Evolutionary conservation across 1,140 invertebrate species (phyloP), one percentile per base, ranked within the genome.

Genomic region (Macrostomum lignano): DNA sequence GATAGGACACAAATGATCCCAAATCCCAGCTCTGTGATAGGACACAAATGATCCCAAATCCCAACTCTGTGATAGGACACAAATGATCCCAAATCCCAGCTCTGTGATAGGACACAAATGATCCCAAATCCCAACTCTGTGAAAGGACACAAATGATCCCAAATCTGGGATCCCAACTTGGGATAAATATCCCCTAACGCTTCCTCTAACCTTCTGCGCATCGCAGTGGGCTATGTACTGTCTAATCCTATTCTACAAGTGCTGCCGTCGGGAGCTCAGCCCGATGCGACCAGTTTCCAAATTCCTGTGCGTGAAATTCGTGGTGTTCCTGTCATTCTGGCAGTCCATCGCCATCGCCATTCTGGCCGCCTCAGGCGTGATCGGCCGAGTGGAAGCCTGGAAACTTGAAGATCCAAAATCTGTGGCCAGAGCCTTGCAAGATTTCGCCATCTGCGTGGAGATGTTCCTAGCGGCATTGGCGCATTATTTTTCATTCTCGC

Each of bases 291-390:
- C 82, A 5, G 65, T 93, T 41, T 73, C 74, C 36, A 91, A 93
- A 58, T 91, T 91, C 60, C 60, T 91, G n/a, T 91, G 82, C 52
- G 86, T 93, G 38, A 93, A 93, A 65, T 74, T 77, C 46, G 82
- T 93, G 34, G 77, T 93, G 9, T 93, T 93, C 61, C 79, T 88
- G 46, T 86, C 81, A 34, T 93, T 93, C 60, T 88, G 86, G 79
- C 82, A 91, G 70, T 72, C 74, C 35, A 73, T 86, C 17, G 52
- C 81, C 10, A 78, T 91, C 36, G 71, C 75, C 43, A 65, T 77
- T 39, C 59, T 86, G 41, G 75, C 76, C 1, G 74, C 76, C 47
- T 68, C 68, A 31, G 63, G 66, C 17, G 61, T 72, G 3, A 73
- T 78, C 45, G 66, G 67, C 41, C 66, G 69, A 43, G 60, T 43